Evolutionary conservation across 2,888 invertebrate genomes (phyloP).

Genomic region (Oxycera nigricornis): DNA sequence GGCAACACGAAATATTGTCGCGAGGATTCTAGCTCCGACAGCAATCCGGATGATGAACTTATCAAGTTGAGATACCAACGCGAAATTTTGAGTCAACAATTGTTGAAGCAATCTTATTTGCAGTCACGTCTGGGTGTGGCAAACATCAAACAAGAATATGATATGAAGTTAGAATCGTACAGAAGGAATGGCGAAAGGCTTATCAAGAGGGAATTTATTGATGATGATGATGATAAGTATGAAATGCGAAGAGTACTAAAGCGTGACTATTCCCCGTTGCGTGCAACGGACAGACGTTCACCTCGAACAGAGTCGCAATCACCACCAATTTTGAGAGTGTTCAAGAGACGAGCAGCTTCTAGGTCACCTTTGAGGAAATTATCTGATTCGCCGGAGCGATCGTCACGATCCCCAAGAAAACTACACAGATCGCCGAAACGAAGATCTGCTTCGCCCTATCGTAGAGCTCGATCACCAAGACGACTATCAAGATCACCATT

Average conservation of each 20-base stretch:
- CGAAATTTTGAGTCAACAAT: no score
- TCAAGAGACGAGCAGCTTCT: no score
- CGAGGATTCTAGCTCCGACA: not conserved
- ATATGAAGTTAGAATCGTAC: no score
- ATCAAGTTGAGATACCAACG: no score
- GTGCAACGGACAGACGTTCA: not conserved
- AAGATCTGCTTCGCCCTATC: not conserved
- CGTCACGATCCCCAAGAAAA: not conserved
- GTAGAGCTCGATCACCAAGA: slow-evolving; percentile 12
- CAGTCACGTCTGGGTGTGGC: not conserved
- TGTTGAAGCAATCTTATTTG: not conserved
- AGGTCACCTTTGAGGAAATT: not conserved
- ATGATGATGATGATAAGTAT: not conserved
- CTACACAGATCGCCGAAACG: not conserved
- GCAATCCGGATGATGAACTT: not conserved
- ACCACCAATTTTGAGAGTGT: no score
- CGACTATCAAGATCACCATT: not conserved
- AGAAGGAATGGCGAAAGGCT: no score
- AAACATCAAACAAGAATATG: no score
- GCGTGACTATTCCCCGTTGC: no score
- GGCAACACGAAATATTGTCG: not conserved
- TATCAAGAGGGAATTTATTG: not conserved
- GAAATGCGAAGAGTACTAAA: not conserved
- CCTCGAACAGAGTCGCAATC: not conserved
- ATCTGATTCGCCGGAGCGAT: not conserved